Evolutionary conservation across 2,113 vertebrate species (phyloP).

Genomic region (Dicerorhinus sumatrensis): DNA sequence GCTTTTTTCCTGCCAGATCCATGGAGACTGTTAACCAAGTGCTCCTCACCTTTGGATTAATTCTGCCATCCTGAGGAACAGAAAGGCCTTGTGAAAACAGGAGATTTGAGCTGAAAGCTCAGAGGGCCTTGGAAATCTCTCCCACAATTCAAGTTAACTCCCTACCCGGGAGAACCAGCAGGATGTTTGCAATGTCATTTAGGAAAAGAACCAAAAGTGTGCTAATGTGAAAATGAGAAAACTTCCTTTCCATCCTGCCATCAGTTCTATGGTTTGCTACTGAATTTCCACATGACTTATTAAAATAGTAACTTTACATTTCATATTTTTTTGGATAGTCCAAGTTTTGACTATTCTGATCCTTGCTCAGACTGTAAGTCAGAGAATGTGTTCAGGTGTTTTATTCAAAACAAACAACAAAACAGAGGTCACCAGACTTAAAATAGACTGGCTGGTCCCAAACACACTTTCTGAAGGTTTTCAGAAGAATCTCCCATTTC

Average conservation of each 20-base stretch:
- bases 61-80: constrained; percentile 36
- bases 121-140: constrained; percentile 39
- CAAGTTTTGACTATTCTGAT: constrained; percentile 7
- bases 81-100: constrained; percentile 63
- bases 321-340: not conserved
- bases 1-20: constrained; percentile 53
- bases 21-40: not conserved
- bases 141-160: not conserved
- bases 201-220: constrained; percentile 65
- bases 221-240: constrained; percentile 61
- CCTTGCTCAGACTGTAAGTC: not conserved
- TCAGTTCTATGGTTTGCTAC: constrained; percentile 12
- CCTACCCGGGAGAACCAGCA: not conserved
- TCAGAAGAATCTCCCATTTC: not conserved
- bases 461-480: not conserved
- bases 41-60: constrained; percentile 10
- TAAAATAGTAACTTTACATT: not conserved
- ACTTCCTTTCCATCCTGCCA: constrained; percentile 41
- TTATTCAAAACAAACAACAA: constrained; percentile 17
- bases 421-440: not conserved
- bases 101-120: constrained; percentile 50
- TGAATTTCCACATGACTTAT: constrained; percentile 46
- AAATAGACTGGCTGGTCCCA: not conserved
- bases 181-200: constrained; percentile 62
- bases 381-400: not conserved